Evolutionary conservation across 2,113 vertebrate species (phyloP), one percentile per base, ranked within the genome.

Genomic region (Oreochromis tanganicae): DNA sequence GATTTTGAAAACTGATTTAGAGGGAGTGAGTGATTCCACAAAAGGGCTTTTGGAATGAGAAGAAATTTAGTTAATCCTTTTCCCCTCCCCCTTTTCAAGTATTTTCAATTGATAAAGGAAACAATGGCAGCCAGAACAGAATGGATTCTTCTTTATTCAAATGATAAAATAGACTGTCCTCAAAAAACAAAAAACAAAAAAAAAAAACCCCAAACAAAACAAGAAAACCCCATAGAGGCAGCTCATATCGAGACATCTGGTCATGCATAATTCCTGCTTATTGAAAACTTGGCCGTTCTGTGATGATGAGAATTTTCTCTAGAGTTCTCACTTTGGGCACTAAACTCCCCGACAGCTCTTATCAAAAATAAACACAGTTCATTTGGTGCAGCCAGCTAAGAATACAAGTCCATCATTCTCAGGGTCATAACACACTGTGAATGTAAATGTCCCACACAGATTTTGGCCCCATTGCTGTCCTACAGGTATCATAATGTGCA

Each of bases 261-360:
- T 95, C 93, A 93, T 95, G 94, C 94, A 95, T 95, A 95, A 95
- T 95, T 95, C 92, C 93, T 93, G 90, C 93, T 93, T 94, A 95
- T 93, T 95, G 91, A 94, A 93, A 93, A 87, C 92, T 94, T 92
- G 90, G 92, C 93, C 88, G 48, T 87, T 92, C 83, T 88, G 89
- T 75, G 89, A 88, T 91, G 85, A 94, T 95, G 93, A 93, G 87
- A 89, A 90, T 94, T 91, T 91, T 91, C 92, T 94, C 93, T 90
- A 78, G 84, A 93, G 91, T 89, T 94, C 93, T 91, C 84, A 68
- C 93, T 95, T 93, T 90, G 88, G 92, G 85, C 87, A 88, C 88
- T 87, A 85, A 94, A 92, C 84, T 92, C 88, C 88, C 87, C 29
- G 85, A 88, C 85, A 92, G 87, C 88, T 91, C 91, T 95, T 94